Conservation (phyloP, 2,113 vertebrate genomes). For the Balaeniceps rex region DNA sequence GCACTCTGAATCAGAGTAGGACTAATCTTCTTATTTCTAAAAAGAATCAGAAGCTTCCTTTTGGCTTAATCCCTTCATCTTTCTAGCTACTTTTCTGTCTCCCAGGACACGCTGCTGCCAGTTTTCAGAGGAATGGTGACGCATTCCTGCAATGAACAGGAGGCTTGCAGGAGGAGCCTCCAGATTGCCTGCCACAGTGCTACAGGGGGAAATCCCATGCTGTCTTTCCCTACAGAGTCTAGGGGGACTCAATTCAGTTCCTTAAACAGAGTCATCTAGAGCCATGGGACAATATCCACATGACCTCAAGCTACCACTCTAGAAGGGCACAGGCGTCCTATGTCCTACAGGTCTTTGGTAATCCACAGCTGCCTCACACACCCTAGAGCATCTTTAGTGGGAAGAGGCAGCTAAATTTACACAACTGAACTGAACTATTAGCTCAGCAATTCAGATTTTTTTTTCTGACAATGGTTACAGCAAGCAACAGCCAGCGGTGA, state of each 20-base stretch:
- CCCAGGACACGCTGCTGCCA: background rate
- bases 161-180: background rate
- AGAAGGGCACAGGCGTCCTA: background rate
- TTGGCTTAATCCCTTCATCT: background rate
- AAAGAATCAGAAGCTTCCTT: slow-evolving; percentile 1
- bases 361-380: background rate
- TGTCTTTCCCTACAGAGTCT: background rate
- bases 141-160: background rate
- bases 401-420: background rate
- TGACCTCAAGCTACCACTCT: background rate
- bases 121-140: background rate
- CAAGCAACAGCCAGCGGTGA: background rate
- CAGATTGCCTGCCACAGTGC: background rate
- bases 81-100: background rate
- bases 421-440: background rate
- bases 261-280: background rate
- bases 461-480: background rate
- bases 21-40: slow-evolving; percentile 23
- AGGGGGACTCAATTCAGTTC: background rate
- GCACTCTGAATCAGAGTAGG: background rate
- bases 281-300: background rate
- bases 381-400: background rate
- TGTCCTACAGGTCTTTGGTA: background rate
- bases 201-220: background rate
- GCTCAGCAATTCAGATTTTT: background rate